A percentile compares a stretch with the other conserved stretches of the same genome.
These are phyloP conservation scores for Platichthys stellatus DNA, from an alignment of 2,113 vertebrate genomes.

Conservation along the genomic window DNA sequence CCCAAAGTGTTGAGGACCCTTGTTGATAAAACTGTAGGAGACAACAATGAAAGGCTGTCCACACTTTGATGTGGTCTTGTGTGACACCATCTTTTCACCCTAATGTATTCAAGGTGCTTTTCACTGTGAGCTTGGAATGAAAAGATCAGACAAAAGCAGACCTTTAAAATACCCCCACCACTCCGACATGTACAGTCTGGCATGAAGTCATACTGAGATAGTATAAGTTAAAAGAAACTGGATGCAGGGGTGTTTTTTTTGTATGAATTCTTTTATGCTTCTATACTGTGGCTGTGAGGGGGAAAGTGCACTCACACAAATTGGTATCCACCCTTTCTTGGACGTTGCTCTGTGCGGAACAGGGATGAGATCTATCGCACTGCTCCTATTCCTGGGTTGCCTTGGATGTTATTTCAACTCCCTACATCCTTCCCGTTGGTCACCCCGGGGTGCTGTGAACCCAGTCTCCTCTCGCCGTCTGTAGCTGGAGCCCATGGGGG, in stretches of 20 bases:
- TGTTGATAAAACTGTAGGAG: slow-evolving; percentile 55
- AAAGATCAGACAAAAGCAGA: slow-evolving; percentile 47
- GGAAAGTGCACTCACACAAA: slow-evolving; percentile 30
- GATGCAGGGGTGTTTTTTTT: slow-evolving; percentile 10
- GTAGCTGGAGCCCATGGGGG: slow-evolving; percentile 31
- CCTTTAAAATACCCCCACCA: slow-evolving; percentile 30
- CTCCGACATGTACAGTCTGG: slow-evolving; percentile 2
- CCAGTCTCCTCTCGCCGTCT: slow-evolving; percentile 44
- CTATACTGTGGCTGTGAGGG: slow-evolving; percentile 1
- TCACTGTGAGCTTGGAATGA: background rate
- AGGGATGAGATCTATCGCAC: slow-evolving; percentile 60
- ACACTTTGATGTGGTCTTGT: slow-evolving; percentile 64
- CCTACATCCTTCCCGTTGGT: slow-evolving; percentile 40
- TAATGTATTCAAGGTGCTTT: slow-evolving; percentile 65
- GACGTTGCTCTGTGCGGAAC: slow-evolving; percentile 43
- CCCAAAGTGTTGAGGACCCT: slow-evolving; percentile 1
- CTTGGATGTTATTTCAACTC: slow-evolving; percentile 77
- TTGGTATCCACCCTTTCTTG: slow-evolving; percentile 27
- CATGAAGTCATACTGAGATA: slow-evolving; percentile 36
- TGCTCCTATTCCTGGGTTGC: slow-evolving; percentile 65
- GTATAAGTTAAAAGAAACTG: slow-evolving; percentile 29
- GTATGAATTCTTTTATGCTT: slow-evolving; percentile 16
- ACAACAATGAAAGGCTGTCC: slow-evolving; percentile 27
- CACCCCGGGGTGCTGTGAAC: slow-evolving; percentile 71
- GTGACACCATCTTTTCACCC: slow-evolving; percentile 49